Percentiles rank a stretch among this genome's conserved stretches.
phyloP scores from a whole-genome alignment of 2,888 invertebrate genomes.

The Apodemia duryi region DNA sequence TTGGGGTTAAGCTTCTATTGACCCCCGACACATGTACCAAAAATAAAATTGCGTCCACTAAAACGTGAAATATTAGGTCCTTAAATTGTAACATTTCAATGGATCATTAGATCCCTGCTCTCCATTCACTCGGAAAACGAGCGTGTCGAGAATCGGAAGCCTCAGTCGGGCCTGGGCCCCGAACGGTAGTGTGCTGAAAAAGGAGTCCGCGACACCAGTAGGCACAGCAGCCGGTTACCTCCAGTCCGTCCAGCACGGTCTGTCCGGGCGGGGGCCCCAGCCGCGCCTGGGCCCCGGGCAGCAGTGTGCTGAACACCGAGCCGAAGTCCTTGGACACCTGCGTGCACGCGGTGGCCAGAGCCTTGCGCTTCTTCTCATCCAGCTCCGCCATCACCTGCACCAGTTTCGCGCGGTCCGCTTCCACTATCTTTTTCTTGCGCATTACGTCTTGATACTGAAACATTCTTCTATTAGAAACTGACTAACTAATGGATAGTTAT shows the following conservation, averaged over 20 bases:
- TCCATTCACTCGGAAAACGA: no score
- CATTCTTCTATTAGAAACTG: background rate
- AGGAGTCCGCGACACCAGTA: conserved; percentile 89
- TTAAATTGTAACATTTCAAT: no score
- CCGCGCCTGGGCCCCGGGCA: conserved; percentile 94
- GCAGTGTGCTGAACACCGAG: conserved; percentile 93
- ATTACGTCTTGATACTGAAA: conserved; percentile 77
- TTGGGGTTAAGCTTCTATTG: no score
- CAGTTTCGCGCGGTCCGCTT: conserved; percentile 86
- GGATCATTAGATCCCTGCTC: no score
- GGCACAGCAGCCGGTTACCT: conserved; percentile 69
- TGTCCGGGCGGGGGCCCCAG: conserved; percentile 88
- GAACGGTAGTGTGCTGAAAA: conserved; percentile 87
- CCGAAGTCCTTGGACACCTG: conserved; percentile 96
- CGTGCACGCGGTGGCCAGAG: conserved; percentile 89
- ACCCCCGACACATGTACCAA: no score
- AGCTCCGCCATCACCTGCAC: conserved; percentile 90
- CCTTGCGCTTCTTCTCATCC: conserved; percentile 93
- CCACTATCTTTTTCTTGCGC: conserved; percentile 85
- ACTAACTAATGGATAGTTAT: no score
- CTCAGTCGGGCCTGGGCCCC: no score
- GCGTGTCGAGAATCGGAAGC: no score
- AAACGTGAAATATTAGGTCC: no score
- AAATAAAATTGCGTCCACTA: no score
- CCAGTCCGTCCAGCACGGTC: conserved; percentile 90